Evolutionary conservation across 2,888 invertebrate species (phyloP).

Genomic region (Patella depressa): DNA sequence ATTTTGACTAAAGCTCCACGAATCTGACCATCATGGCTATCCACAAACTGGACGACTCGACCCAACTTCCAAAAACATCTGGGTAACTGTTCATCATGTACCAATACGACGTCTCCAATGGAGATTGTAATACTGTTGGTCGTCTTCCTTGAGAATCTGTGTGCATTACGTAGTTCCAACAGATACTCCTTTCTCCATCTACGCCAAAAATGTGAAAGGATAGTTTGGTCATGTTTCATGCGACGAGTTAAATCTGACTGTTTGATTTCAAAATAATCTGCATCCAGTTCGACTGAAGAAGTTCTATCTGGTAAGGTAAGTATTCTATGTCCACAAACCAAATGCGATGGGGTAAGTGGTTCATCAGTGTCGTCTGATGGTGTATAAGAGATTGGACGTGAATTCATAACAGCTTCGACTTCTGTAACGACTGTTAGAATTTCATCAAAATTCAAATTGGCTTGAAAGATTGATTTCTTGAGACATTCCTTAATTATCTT

Average conservation of each 20-base stretch:
- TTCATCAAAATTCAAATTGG: slow-evolving; percentile 2
- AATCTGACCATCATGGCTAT: not conserved
- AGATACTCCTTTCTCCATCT: slow-evolving; percentile 6
- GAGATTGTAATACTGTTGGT: not conserved
- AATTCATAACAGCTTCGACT: slow-evolving; percentile 1
- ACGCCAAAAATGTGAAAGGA: not conserved
- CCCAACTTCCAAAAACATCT: not conserved
- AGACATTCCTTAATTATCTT: slow-evolving; percentile 17
- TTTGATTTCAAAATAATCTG: not conserved
- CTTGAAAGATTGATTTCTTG: slow-evolving; percentile 19
- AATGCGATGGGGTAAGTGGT: slow-evolving; percentile 21
- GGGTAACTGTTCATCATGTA: not conserved
- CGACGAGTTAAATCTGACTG: slow-evolving; percentile 1
- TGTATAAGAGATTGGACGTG: slow-evolving; percentile 10
- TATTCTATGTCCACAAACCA: slow-evolving; percentile 17
- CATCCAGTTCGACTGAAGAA: not conserved
- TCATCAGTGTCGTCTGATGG: slow-evolving; percentile 8
- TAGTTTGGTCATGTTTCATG: not conserved
- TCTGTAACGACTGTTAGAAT: slow-evolving; percentile 16
- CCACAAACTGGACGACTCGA: not conserved
- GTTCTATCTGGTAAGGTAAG: slow-evolving; percentile 13
- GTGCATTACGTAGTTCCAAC: not conserved
- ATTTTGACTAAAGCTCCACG: slow-evolving; percentile 8
- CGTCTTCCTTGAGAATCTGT: not conserved
- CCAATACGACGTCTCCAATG: not conserved